Base-by-base conservation (phyloP, 2,797 vertebrate species). In the Phaenicophaeus curvirostris region DNA sequence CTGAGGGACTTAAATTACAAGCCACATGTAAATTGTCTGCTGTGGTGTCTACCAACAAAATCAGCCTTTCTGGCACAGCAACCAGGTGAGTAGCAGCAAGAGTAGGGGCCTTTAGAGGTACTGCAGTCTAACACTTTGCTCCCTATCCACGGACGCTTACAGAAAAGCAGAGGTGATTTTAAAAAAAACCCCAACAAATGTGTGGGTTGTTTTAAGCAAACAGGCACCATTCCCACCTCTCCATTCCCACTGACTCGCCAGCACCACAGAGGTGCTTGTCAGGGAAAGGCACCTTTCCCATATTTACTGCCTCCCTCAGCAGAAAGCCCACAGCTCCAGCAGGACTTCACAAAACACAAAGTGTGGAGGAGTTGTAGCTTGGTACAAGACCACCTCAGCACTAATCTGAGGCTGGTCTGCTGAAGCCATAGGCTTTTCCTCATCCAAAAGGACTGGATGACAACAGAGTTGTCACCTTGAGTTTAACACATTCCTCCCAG, bases 121-220 rank as follows among this genome's bases (percentile, higher is more conserved):
- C 30, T 68, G 37, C 48, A 82, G 72, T 28, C 50, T 67, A 79
- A 57, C 31, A 17, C 16, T 83, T 77, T 71, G 42, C 13, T 82
- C 71, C 55, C 1, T 21, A 7, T 58, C 61, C 27, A 35, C 1
- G 2, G 55, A 79, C 37, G 62, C 39, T 90, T 53, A 69, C 12
- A 48, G 67, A 77, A 76, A 74, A 83, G 21, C 21, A 17, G 16
- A 77, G 19, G 20, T 41, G 15, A n/a, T 61, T 67, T 58, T n/a
- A 27, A 74, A 74, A 72, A 15, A 19, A 11, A 58, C 35, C 20
- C 0, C 15, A 44, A 19, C 13, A 58, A 35, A 25, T 0, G 0
- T 27, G 15, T 62, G 24, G 25, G 28, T 28, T 75, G 55, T n/a
- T 57, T 50, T 31, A 50, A 85, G 57, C 39, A 83, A 66, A 72